Evolutionary conservation across 2,113 vertebrate genomes (phyloP), one percentile per base, ranked within the genome.

Genomic region (Leptobrachium ailaonicum): DNA sequence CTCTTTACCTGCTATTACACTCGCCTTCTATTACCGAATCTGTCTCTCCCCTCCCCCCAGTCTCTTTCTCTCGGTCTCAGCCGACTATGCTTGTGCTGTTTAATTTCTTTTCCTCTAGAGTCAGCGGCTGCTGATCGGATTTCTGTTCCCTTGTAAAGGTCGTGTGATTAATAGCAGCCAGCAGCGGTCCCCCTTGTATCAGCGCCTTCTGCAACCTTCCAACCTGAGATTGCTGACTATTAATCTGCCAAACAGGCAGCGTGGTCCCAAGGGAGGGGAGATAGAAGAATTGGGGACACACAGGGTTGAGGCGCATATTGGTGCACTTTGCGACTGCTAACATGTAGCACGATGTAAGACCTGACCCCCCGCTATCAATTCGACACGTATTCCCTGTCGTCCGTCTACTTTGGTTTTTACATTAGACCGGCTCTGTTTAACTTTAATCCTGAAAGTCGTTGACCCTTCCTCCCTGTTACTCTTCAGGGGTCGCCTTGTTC

Each of bases 141-240:
- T 81, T 81, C 79, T 81, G 79, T 81, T 81, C 64, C 78, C 79
- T 81, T 81, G 79, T 81, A 81, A 81, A 81, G 79, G 79, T 81
- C 79, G 79, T 50, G 71, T 81, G 79, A 81, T 81, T 81, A 81
- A 81, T 81, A 81, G 71, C 79, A 56, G 79, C 79, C 63, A 64
- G 71, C 71, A 75, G 71, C 41, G 53, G 50, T 68, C 63, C 71
- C 77, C 71, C 63, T 73, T 32, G 20, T 68, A 75, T 74, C 71
- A 68, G 71, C 71, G 73, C 64, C 40, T 81, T 69, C 53, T 75
- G 63, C 54, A 73, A 60, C 71, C 71, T 73, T 47, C 10, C 32
- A 41, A 20, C 32, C 47, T 67, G 66, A 74, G 79, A 75, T 69
- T 75, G 78, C 77, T 73, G 78, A 74, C 71, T 69, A 71, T 75